phyloP scores from a whole-genome alignment of 2,888 invertebrate species.

The Microctonus brassicae region DNA sequence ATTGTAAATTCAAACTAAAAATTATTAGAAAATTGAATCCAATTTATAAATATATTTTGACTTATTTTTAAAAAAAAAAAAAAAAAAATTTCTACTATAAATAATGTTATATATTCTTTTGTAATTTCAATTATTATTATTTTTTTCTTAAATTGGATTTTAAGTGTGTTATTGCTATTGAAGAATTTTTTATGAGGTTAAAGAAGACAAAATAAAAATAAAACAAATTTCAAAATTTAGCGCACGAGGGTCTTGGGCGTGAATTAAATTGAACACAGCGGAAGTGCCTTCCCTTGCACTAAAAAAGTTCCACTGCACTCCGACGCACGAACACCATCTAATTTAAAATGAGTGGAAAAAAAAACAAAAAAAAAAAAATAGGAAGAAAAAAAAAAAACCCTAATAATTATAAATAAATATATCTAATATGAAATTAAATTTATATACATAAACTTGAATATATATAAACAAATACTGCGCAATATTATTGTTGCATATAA shows the following conservation, averaged over 20 bases:
- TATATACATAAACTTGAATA: conserved; percentile 45
- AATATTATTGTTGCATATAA: conserved; percentile 62
- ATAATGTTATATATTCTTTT: conserved; percentile 7
- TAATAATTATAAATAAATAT: conserved; percentile 53
- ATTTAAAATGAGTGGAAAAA: conserved; percentile 40
- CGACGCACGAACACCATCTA: conserved; percentile 44
- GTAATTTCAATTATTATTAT: conserved; percentile 30
- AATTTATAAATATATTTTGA: conserved; percentile 15
- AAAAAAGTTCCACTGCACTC: conserved; percentile 57
- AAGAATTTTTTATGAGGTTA: conserved; percentile 7
- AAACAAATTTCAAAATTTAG: conserved; percentile 29
- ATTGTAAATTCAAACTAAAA: conserved; percentile 3
- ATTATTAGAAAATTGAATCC: background rate
- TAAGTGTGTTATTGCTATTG: conserved; percentile 17
- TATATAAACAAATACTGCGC: conserved; percentile 51
- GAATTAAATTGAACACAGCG: conserved; percentile 58
- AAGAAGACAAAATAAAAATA: conserved; percentile 30
- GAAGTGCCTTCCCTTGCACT: conserved; percentile 70
- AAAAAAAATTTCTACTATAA: background rate
- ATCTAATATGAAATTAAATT: conserved; percentile 46
- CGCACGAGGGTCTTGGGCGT: conserved; percentile 48
- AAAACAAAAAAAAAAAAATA: conserved; percentile 25
- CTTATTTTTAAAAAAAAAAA: background rate
- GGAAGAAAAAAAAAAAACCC: conserved; percentile 43
- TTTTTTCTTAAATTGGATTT: conserved; percentile 16